Conservation (phyloP, 1,140 invertebrate genomes). For the Branchinecta lindahli region DNA sequence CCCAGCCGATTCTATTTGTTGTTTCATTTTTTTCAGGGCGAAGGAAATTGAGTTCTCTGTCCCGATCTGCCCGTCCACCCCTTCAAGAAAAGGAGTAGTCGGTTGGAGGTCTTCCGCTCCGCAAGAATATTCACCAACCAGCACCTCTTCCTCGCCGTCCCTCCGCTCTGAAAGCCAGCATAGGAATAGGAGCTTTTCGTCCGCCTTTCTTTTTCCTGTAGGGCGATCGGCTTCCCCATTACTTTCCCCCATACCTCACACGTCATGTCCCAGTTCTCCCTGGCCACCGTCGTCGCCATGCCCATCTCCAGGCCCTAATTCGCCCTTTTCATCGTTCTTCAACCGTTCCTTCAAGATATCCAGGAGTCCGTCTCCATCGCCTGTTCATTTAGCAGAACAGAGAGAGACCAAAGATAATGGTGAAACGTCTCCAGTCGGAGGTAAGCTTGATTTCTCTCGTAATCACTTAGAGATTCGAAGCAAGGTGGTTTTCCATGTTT, state of each 20-base stretch:
- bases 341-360: background rate
- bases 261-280: background rate
- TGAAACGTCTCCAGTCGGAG: background rate
- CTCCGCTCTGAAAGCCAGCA: background rate
- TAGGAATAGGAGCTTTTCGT: background rate
- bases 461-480: no score
- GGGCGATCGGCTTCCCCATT: background rate
- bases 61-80: background rate
- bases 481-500: no score
- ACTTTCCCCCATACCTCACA: conserved; percentile 3
- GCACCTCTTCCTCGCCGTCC: background rate
- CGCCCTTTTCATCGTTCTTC: background rate
- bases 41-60: background rate
- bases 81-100: background rate
- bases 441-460: background rate
- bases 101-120: background rate
- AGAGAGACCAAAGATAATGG: background rate
- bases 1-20: background rate
- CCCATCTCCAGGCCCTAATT: background rate
- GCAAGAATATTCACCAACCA: background rate
- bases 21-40: background rate
- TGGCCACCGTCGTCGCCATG: background rate
- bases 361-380: background rate
- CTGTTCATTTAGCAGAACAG: background rate
- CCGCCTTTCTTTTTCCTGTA: background rate